Conservation (phyloP, 2,888 invertebrate species). For the Machimus atricapillus region DNA sequence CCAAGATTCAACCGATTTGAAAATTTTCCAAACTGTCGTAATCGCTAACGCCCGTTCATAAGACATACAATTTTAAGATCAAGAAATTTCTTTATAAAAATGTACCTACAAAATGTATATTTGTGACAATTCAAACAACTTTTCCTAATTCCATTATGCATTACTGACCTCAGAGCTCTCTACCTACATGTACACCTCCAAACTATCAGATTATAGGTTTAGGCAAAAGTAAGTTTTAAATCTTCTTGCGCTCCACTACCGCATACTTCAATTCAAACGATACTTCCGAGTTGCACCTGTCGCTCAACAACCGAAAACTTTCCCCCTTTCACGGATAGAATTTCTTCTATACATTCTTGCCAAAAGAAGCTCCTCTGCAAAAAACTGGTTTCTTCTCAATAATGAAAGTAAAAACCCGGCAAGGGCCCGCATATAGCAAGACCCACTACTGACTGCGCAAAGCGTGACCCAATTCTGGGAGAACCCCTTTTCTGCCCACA, state of each 20-base stretch:
- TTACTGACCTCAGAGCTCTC: too few species aligned
- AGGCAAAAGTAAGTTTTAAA: neutral
- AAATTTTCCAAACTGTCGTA: too few species aligned
- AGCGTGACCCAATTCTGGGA: slow-evolving; percentile 43
- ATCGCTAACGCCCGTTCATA: too few species aligned
- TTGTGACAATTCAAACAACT: too few species aligned
- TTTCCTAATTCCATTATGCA: too few species aligned
- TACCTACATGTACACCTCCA: too few species aligned
- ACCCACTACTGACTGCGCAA: neutral
- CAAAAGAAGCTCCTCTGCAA: neutral
- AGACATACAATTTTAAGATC: too few species aligned
- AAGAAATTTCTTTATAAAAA: too few species aligned
- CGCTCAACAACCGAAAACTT: neutral
- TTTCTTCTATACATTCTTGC: slow-evolving; percentile 4
- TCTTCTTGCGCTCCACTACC: neutral
- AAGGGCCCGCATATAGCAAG: neutral
- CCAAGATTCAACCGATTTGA: too few species aligned
- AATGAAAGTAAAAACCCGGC: slow-evolving; percentile 21
- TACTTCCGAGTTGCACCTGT: neutral
- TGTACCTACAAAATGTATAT: too few species aligned
- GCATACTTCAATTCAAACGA: neutral
- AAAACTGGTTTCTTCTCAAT: slow-evolving; percentile 7
- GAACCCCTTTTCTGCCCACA: slow-evolving; percentile 46
- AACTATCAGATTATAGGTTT: too few species aligned
- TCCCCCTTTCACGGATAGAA: slow-evolving; percentile 14